These are phyloP conservation scores for Corythornis cristatus DNA, from an alignment of 2,113 vertebrate species.

Conservation along the genomic window DNA sequence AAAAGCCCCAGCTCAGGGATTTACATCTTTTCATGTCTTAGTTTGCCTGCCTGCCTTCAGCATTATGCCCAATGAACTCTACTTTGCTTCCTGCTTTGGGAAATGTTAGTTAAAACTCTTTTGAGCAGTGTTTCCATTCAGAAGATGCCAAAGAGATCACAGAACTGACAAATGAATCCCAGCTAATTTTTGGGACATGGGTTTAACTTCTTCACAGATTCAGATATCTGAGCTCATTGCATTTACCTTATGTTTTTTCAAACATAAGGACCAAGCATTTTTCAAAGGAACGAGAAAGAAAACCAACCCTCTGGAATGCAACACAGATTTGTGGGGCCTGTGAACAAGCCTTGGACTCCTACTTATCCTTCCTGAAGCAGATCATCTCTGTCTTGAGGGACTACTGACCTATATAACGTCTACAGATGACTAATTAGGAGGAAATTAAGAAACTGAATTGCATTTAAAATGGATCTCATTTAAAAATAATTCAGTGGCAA, in stretches of 20 bases:
- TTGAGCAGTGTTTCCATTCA: not conserved
- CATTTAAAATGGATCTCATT: not conserved
- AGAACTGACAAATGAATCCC: not conserved
- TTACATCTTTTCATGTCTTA: not conserved
- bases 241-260: not conserved
- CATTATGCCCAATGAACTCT: not conserved
- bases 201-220: not conserved
- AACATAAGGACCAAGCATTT: not conserved
- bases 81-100: not conserved
- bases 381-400: not conserved
- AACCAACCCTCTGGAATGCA: not conserved
- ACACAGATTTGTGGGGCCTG: not conserved
- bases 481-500: not conserved
- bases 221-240: not conserved
- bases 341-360: not conserved
- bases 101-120: not conserved
- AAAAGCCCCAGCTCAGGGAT: not conserved
- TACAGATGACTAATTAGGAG: not conserved
- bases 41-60: not conserved
- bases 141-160: not conserved
- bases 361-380: not conserved
- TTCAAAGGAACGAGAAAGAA: not conserved
- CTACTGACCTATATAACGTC: not conserved
- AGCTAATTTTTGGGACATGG: not conserved
- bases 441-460: not conserved